phyloP scores from a whole-genome alignment of 2,888 invertebrate genomes.

The Hoplodrina ambigua region DNA sequence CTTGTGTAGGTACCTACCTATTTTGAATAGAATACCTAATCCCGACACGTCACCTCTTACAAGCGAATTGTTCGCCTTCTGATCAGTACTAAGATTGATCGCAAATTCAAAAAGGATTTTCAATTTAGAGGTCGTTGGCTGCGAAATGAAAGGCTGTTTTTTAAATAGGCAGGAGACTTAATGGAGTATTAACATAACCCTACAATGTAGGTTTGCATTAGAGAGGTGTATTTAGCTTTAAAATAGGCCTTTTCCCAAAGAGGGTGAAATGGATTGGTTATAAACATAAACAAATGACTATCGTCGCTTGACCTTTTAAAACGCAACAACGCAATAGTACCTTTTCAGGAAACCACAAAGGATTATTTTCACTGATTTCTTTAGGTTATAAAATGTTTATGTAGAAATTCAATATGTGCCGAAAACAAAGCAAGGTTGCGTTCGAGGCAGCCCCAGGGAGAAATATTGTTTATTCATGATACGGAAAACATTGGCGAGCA shows the following conservation, averaged over 20 bases:
- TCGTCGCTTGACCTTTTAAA: background rate
- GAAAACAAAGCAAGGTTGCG: constrained; percentile 66
- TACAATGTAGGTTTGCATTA: background rate
- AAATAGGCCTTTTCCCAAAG: background rate
- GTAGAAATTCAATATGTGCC: constrained; percentile 51
- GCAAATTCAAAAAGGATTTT: constrained; percentile 48
- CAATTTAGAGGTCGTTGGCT: constrained; percentile 24
- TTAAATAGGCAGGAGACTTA: background rate
- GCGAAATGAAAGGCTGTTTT: constrained; percentile 22
- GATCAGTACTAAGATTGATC: constrained; percentile 47
- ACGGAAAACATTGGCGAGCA: constrained; percentile 73
- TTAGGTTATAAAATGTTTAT: constrained; percentile 56
- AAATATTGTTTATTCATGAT: constrained; percentile 77
- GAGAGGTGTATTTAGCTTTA: background rate
- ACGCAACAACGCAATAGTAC: background rate
- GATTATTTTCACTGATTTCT: constrained; percentile 40
- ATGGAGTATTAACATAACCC: background rate
- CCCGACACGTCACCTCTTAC: constrained; percentile 46
- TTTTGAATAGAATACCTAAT: constrained; percentile 27
- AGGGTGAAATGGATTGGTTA: background rate
- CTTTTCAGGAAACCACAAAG: constrained; percentile 42
- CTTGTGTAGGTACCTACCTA: constrained; percentile 16
- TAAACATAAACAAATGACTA: background rate
- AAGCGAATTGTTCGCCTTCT: constrained; percentile 45
- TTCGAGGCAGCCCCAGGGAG: constrained; percentile 59